These are phyloP conservation scores for Drosophila cognata DNA, from an alignment of 2,888 invertebrate genomes.

Conservation along the genomic window DNA sequence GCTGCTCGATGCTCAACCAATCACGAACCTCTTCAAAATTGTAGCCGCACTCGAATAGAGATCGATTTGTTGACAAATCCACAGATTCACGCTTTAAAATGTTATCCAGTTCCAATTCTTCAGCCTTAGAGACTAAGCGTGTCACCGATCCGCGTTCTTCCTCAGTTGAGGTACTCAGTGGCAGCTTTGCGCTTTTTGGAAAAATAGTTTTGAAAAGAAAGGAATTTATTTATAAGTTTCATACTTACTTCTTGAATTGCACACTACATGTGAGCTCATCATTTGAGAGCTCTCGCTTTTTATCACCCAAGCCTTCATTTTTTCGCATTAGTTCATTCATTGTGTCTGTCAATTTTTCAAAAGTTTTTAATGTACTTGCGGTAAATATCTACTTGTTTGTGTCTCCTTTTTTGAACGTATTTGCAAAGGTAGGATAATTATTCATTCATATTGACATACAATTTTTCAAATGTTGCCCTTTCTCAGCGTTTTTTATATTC, in stretches of 20 bases:
- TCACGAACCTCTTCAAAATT: constrained; percentile 57
- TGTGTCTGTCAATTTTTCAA: neutral
- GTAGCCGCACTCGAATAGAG: constrained; percentile 55
- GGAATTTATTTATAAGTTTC: neutral
- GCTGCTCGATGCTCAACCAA: constrained; percentile 49
- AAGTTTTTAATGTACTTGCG: neutral
- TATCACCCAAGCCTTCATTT: neutral
- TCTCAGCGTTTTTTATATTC: neutral
- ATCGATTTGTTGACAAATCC: constrained; percentile 31
- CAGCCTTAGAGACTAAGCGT: constrained; percentile 40
- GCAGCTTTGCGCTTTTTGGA: constrained; percentile 27
- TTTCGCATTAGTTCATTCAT: constrained; percentile 52
- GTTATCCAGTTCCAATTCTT: constrained; percentile 49
- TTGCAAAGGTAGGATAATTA: neutral
- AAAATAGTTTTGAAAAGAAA: neutral
- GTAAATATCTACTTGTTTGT: constrained; percentile 1
- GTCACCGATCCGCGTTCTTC: constrained; percentile 41
- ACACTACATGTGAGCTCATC: constrained; percentile 49
- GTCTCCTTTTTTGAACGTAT: constrained; percentile 3
- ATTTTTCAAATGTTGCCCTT: neutral
- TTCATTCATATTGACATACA: neutral
- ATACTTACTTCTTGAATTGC: constrained; percentile 41
- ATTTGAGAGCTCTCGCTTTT: neutral
- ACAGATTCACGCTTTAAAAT: constrained; percentile 15
- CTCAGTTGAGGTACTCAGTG: neutral